These are phyloP conservation scores for Lepidochitona cinerea DNA, from an alignment of 2,888 invertebrate species.

Conservation along the genomic window DNA sequence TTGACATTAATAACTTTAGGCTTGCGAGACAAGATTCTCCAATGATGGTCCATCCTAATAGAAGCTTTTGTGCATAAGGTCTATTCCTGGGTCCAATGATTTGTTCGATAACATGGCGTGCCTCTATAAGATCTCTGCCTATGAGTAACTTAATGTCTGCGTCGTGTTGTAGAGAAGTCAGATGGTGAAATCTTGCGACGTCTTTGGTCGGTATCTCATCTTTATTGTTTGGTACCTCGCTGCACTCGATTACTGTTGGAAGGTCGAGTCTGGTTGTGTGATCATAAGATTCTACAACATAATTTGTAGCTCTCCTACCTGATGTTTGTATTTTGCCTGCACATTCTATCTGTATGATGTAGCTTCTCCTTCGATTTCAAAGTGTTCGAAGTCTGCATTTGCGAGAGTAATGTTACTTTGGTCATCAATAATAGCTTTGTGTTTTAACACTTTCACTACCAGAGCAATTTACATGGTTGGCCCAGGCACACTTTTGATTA, in stretches of 20 bases:
- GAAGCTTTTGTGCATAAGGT: constrained; percentile 20
- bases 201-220: neutral
- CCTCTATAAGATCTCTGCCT: constrained; percentile 21
- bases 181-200: neutral
- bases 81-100: constrained; percentile 10
- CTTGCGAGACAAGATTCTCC: too few relatives aligned
- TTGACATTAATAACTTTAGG: too few relatives aligned
- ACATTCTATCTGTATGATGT: neutral
- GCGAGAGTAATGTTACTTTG: neutral
- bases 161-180: constrained; percentile 11
- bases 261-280: neutral
- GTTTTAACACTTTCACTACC: too few relatives aligned
- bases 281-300: neutral
- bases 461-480: too few relatives aligned
- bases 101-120: constrained; percentile 16
- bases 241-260: neutral
- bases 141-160: constrained; percentile 17
- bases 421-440: neutral
- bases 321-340: neutral
- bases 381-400: too few relatives aligned
- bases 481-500: too few relatives aligned
- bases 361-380: too few relatives aligned
- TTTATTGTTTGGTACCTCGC: neutral
- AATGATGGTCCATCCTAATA: constrained; percentile 16
- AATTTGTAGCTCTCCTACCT: neutral